Evolutionary conservation across 2,113 vertebrate genomes (phyloP).

Genomic region (Penelope pileata): DNA sequence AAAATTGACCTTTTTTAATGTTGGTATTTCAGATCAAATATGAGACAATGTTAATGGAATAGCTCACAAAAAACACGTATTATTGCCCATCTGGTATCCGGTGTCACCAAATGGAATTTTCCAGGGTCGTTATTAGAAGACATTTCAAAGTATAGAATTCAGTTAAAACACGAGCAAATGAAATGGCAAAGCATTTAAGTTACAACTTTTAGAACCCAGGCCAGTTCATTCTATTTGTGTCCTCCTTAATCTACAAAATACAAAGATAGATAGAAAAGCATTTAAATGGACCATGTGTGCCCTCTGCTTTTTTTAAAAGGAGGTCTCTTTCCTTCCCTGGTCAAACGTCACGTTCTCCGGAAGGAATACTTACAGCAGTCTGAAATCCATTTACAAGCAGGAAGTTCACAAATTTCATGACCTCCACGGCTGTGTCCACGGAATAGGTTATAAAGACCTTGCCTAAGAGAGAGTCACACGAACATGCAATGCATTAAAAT

Average conservation of each 20-base stretch:
- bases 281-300: neutral
- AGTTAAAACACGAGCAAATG: neutral
- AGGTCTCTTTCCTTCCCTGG: neutral
- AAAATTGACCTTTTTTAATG: slow-evolving; percentile 7
- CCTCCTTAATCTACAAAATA: neutral
- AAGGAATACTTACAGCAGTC: slow-evolving; percentile 80
- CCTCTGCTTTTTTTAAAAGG: neutral
- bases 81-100: neutral
- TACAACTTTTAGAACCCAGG: neutral
- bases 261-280: neutral
- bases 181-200: neutral
- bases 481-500: neutral
- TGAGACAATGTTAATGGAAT: neutral
- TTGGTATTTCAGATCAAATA: slow-evolving; percentile 1
- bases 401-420: slow-evolving; percentile 83
- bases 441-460: slow-evolving; percentile 87
- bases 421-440: slow-evolving; percentile 77
- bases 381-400: slow-evolving; percentile 82
- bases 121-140: neutral
- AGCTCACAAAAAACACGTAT: neutral
- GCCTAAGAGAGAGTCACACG: slow-evolving; percentile 69
- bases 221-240: neutral
- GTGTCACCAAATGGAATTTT: neutral
- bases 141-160: neutral
- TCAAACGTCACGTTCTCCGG: neutral